Evolutionary conservation across 2,888 invertebrate species (phyloP).

Genomic region (Sphaerophoria rueppellii): DNA sequence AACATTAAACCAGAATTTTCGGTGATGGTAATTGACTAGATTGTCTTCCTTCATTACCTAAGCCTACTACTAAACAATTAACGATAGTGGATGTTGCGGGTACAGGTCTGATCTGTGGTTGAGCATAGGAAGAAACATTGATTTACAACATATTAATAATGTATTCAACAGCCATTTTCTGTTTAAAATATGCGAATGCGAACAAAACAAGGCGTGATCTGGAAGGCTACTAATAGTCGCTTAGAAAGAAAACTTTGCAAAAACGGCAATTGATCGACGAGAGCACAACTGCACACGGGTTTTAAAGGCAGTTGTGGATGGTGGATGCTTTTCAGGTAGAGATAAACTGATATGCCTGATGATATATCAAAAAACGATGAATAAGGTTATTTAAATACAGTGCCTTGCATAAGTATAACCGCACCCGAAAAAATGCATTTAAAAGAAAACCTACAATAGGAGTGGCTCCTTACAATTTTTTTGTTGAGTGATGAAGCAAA

Average conservation of each 20-base stretch:
- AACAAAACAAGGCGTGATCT: not conserved
- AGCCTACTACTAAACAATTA: not conserved
- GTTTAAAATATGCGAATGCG: not conserved
- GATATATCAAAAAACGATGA: no score
- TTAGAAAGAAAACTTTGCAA: not conserved
- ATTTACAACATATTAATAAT: no score
- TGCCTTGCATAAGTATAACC: no score
- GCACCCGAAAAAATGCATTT: no score
- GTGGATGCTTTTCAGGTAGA: no score
- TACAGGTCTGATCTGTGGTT: not conserved
- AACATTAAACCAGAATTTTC: no score
- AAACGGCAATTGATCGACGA: not conserved
- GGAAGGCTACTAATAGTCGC: not conserved
- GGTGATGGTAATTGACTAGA: no score
- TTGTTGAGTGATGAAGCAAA: no score
- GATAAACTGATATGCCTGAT: no score
- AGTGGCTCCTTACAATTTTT: no score
- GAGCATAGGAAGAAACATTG: not conserved
- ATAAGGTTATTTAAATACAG: no score
- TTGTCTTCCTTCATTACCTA: not conserved
- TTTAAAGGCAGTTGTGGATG: not conserved
- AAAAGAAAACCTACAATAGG: no score
- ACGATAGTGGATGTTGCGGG: not conserved
- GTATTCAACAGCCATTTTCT: not conserved
- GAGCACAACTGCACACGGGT: not conserved